Conservation (phyloP, 2,113 vertebrate species). For the Zapus hudsonius region DNA sequence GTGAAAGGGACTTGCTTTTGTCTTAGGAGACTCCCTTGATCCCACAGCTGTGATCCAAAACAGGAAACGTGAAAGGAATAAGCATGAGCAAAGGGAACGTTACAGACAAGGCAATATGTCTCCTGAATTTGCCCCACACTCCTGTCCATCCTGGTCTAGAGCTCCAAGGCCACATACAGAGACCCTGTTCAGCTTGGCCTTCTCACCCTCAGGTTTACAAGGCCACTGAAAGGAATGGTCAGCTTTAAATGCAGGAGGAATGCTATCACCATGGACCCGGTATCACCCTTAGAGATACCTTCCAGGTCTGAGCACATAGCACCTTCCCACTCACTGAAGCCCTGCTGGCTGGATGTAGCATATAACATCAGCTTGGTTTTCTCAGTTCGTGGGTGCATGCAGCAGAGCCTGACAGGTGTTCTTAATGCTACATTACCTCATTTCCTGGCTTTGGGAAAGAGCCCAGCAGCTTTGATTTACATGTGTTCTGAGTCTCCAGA, state of each 20-base stretch:
- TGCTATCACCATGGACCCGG: neutral
- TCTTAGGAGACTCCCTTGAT: neutral
- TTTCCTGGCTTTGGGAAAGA: neutral
- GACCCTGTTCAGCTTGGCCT: neutral
- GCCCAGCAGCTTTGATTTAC: neutral
- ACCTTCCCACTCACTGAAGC: neutral
- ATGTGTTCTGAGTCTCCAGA: neutral
- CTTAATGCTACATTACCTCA: neutral
- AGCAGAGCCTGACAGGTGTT: neutral
- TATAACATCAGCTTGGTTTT: neutral
- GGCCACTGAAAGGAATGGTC: neutral
- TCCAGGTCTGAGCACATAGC: neutral
- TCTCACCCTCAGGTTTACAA: neutral
- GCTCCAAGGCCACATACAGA: neutral
- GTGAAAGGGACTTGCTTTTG: neutral
- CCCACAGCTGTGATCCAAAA: slow-evolving; percentile 2
- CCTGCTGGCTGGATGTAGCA: neutral
- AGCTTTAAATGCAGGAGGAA: neutral
- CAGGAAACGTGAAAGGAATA: too few species aligned
- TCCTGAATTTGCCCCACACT: neutral
- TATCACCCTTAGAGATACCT: accelerated
- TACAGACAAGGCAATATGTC: neutral
- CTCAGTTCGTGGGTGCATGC: neutral
- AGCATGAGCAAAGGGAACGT: too few species aligned
- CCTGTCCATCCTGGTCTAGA: neutral